phyloP scores from a whole-genome alignment of 2,888 invertebrate species.

The Bruchidius siliquastri region DNA sequence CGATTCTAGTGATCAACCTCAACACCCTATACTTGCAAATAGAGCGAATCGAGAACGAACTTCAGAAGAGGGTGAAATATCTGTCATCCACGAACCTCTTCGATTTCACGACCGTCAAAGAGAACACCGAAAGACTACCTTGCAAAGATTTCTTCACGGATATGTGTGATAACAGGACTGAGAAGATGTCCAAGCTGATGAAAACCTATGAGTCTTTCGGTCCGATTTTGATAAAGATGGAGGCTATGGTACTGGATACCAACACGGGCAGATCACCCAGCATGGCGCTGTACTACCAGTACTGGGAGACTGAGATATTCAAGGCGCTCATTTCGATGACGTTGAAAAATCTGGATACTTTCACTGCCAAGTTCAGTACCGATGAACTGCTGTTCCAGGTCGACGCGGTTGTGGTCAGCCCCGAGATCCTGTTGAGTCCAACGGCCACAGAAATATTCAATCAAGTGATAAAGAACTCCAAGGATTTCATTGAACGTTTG shows the following conservation, averaged over 20 bases:
- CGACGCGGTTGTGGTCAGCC: constrained; percentile 67
- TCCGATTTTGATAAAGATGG: constrained; percentile 79
- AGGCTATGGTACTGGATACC: constrained; percentile 75
- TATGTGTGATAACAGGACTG: constrained; percentile 64
- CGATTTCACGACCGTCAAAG: constrained; percentile 38
- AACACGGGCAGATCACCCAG: constrained; percentile 69
- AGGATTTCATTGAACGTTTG: constrained; percentile 71
- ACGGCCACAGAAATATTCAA: constrained; percentile 73
- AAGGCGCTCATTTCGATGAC: constrained; percentile 62
- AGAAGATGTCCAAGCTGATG: constrained; percentile 62
- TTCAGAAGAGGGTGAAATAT: constrained; percentile 54
- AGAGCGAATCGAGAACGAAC: constrained; percentile 61
- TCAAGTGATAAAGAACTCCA: constrained; percentile 67
- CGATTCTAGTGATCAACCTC: constrained; percentile 55
- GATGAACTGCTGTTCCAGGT: constrained; percentile 69
- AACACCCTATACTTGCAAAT: constrained; percentile 65
- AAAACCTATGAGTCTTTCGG: constrained; percentile 75
- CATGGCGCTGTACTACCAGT: constrained; percentile 73
- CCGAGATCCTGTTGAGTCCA: constrained; percentile 73
- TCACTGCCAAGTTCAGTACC: constrained; percentile 54
- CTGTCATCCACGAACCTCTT: constrained; percentile 58
- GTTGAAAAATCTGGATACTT: constrained; percentile 65
- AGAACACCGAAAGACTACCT: constrained; percentile 28
- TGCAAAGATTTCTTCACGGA: constrained; percentile 65
- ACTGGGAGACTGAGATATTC: constrained; percentile 80